phyloP scores from a whole-genome alignment of 2,113 vertebrate species.

The Tragulus kanchil region DNA sequence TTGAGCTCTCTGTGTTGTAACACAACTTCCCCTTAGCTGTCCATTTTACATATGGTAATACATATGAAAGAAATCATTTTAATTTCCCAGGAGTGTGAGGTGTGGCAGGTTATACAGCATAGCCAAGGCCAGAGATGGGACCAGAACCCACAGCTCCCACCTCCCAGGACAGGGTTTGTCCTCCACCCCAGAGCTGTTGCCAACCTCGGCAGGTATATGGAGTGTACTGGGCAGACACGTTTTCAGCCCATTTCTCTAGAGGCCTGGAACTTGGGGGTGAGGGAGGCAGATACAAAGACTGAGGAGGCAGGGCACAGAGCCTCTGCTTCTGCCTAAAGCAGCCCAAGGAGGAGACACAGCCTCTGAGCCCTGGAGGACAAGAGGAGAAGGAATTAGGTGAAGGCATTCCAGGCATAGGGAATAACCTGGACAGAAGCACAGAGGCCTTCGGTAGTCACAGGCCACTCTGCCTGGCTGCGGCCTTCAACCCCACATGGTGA shows the following conservation, averaged over 20 bases:
- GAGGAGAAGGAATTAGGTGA: not conserved
- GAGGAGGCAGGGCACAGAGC: not conserved
- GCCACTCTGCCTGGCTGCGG: not conserved
- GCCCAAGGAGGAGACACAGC: not conserved
- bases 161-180: not conserved
- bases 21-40: not conserved
- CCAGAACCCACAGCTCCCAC: not conserved
- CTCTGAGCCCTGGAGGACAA: not conserved
- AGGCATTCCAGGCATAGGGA: not conserved
- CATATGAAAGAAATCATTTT: constrained; percentile 9
- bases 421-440: not conserved
- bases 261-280: not conserved
- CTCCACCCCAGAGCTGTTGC: not conserved
- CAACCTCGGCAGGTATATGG: not conserved
- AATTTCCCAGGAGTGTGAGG: not conserved
- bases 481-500: not conserved
- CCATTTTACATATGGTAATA: not conserved
- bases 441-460: not conserved
- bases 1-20: not conserved
- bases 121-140: not conserved
- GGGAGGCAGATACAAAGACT: not conserved
- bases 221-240: not conserved
- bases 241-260: not conserved
- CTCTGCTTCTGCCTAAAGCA: not conserved
- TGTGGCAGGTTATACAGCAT: not conserved